Evolutionary conservation across 2,113 vertebrate species (phyloP).

Genomic region (Channa maculata): DNA sequence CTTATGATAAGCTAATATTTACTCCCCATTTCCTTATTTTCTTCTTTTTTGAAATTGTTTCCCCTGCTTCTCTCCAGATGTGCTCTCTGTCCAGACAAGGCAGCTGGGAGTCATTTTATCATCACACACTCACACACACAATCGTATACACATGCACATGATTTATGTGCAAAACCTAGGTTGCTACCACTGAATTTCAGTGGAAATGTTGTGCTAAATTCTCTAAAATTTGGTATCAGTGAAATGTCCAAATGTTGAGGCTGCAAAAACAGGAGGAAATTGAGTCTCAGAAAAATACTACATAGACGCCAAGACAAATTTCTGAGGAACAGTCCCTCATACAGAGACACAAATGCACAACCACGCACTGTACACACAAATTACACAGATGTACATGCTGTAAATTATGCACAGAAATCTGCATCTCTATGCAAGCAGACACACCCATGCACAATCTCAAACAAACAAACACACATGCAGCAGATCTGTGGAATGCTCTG

Average conservation of each 20-base stretch:
- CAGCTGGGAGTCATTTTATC: slow-evolving; percentile 78
- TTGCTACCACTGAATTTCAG: slow-evolving; percentile 38
- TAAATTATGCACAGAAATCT: slow-evolving; percentile 27
- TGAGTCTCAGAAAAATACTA: slow-evolving; percentile 28
- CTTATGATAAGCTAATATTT: slow-evolving; percentile 19
- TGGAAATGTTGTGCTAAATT: slow-evolving; percentile 24
- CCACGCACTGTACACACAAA: not conserved
- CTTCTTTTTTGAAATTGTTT: slow-evolving; percentile 45
- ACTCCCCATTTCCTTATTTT: slow-evolving; percentile 19
- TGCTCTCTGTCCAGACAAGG: slow-evolving; percentile 58
- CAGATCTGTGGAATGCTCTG: slow-evolving; percentile 25
- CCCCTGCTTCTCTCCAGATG: slow-evolving; percentile 61
- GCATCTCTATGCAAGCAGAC: slow-evolving; percentile 2
- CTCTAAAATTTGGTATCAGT: not conserved
- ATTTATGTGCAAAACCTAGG: slow-evolving; percentile 28
- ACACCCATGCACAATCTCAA: slow-evolving; percentile 11
- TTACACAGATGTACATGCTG: not conserved
- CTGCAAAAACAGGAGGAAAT: slow-evolving; percentile 51
- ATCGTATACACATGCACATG: slow-evolving; percentile 8
- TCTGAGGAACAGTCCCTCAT: slow-evolving; percentile 19
- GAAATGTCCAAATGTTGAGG: not conserved
- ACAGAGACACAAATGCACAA: slow-evolving; percentile 6
- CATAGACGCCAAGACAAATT: slow-evolving; percentile 61
- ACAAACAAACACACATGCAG: slow-evolving; percentile 16
- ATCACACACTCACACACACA: slow-evolving; percentile 28